phyloP scores from a whole-genome alignment of 2,797 vertebrate genomes.

The Adelosebastes latens region DNA sequence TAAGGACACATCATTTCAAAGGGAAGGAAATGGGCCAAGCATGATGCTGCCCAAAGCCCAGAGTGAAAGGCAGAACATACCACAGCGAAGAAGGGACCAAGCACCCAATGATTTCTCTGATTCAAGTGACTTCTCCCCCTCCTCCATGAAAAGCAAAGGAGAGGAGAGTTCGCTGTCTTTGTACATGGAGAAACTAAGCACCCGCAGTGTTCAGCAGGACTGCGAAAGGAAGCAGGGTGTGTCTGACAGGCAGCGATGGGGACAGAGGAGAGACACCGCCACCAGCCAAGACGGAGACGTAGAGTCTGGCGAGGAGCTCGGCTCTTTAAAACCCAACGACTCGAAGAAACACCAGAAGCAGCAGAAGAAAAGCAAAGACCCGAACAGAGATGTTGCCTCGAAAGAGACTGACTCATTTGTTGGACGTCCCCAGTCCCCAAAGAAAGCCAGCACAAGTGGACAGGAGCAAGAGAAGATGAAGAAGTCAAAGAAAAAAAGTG shows the following conservation, averaged over 20 bases:
- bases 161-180: conserved; percentile 73
- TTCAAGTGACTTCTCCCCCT: conserved; percentile 76
- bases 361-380: conserved; percentile 69
- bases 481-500: conserved; percentile 76
- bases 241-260: conserved; percentile 50
- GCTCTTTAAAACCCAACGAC: conserved; percentile 33
- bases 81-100: conserved; percentile 61
- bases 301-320: conserved; percentile 72
- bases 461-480: conserved; percentile 67
- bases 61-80: conserved; percentile 60
- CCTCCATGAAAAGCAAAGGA: conserved; percentile 63
- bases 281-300: conserved; percentile 79
- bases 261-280: conserved; percentile 71
- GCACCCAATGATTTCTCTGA: conserved; percentile 62
- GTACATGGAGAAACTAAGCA: conserved; percentile 73
- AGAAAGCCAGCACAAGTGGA: conserved; percentile 23
- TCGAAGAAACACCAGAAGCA: conserved; percentile 69
- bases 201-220: conserved; percentile 51
- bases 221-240: conserved; percentile 39
- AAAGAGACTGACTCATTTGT: conserved; percentile 24
- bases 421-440: conserved; percentile 34
- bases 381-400: conserved; percentile 6
- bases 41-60: conserved; percentile 51
- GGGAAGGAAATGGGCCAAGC: conserved; percentile 67
- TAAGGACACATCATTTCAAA: conserved; percentile 75